Evolutionary conservation across 2,888 invertebrate genomes (phyloP), one percentile per base, ranked within the genome.

Genomic region (Bombylius major): DNA sequence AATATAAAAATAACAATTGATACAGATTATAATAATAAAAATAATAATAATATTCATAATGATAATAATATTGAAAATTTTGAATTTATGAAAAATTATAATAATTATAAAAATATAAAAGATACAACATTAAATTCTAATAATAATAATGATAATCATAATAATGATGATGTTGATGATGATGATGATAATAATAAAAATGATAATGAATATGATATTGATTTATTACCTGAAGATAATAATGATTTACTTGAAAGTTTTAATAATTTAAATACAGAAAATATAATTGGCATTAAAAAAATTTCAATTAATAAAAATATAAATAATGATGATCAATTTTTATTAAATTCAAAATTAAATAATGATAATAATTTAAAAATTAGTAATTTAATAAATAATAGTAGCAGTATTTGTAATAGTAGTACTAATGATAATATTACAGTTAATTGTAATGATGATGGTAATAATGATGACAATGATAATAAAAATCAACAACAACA

Each of bases 161-260:
- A 48, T 55, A 54, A 56, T 46, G 60, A 45, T 55, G 55, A 14
- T 12, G 14, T 31, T 48, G 14, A 36, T 49, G 4, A 48, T 45
- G 23, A 39, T 14, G 42, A 47, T 46, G 4, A 46, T 34, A 1
- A 39, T 9, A 45, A n/a, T 8, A 47, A 57, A 9, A n/a, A 23
- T 33, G n/a, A 36, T 47, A n/a, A 48, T 46, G 50, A 54, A 9
- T 42, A 36, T n/a, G 23, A 54, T 42, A 33, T 32, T 7, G 51
- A 50, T 14, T 44, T n/a, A 39, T 60, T 68, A 36, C 60, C 65
- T 7, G 47, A 59, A 31, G 54, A 62, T 51, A 71, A 71, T 55
- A 71, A 70, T 62, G 61, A 59, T 36, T 62, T 70, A 56, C 59
- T 72, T 34, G 55, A 62, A 47, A 67, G 70, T 34, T 72, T 72